These are phyloP conservation scores for Pangasius krempfi DNA, from an alignment of 2,797 vertebrate genomes.

Conservation along the genomic window DNA sequence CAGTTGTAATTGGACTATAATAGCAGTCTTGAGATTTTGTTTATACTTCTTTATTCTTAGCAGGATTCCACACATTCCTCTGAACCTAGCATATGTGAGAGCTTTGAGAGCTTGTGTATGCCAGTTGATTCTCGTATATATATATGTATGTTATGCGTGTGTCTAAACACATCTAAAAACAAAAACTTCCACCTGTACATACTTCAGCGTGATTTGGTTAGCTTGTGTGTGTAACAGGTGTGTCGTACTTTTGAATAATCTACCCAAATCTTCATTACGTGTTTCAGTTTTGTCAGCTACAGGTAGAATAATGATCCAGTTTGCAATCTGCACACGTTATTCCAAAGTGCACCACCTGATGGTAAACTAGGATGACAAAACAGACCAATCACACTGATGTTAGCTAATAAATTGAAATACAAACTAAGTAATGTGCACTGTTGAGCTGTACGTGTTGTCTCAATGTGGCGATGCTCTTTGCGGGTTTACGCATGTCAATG, in stretches of 20 bases:
- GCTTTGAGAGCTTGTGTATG: slow-evolving; percentile 25
- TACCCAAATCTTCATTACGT: background rate
- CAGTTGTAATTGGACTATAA: background rate
- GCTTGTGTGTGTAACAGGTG: slow-evolving; percentile 31
- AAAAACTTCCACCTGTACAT: slow-evolving; percentile 46
- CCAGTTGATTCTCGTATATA: background rate
- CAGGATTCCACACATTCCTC: slow-evolving; percentile 59
- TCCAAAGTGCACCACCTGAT: slow-evolving; percentile 74
- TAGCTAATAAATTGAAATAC: background rate
- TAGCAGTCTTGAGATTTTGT: background rate
- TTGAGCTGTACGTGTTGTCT: slow-evolving; percentile 49
- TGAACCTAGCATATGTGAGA: slow-evolving; percentile 65
- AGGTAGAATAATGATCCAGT: slow-evolving; percentile 28
- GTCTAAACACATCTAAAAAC: slow-evolving; percentile 18
- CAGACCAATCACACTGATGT: slow-evolving; percentile 14
- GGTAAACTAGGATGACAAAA: slow-evolving; percentile 52
- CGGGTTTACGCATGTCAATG: slow-evolving; percentile 68
- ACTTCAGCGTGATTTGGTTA: background rate
- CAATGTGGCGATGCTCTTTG: slow-evolving; percentile 61
- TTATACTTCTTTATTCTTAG: slow-evolving; percentile 71
- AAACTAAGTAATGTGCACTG: slow-evolving; percentile 28
- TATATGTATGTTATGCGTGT: slow-evolving; percentile 41
- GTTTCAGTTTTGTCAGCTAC: slow-evolving; percentile 21
- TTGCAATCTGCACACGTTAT: slow-evolving; percentile 55
- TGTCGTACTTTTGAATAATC: slow-evolving; percentile 73